Percentiles rank a stretch among this genome's conserved stretches.
These are phyloP conservation scores for Pollimyrus isidori DNA, from an alignment of 2,113 vertebrate species.

Conservation along the genomic window DNA sequence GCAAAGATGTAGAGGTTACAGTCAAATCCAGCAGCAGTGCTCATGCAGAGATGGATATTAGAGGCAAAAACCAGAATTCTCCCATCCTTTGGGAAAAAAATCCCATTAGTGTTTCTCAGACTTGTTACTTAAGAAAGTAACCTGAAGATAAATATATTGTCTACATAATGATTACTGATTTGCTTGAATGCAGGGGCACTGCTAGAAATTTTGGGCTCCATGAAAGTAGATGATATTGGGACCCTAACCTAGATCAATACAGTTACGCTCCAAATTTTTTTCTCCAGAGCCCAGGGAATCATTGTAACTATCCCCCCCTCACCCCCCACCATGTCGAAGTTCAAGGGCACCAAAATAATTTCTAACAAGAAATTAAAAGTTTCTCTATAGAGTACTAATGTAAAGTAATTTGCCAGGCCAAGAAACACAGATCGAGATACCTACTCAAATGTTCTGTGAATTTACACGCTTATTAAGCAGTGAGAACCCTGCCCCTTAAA, in stretches of 20 bases:
- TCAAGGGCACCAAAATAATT: not conserved
- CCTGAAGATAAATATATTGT: not conserved
- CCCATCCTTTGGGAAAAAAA: not conserved
- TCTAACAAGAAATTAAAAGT: not conserved
- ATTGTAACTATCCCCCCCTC: not conserved
- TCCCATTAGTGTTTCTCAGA: not conserved
- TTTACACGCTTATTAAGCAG: constrained; percentile 39
- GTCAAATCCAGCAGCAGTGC: not conserved
- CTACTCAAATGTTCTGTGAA: not conserved
- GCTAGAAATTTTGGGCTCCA: not conserved
- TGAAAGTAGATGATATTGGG: not conserved
- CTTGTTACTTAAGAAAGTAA: not conserved
- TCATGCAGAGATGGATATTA: not conserved
- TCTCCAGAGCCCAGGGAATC: not conserved
- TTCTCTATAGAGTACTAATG: not conserved
- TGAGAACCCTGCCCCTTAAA: not conserved
- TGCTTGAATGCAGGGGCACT: not conserved
- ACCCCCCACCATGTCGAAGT: not conserved
- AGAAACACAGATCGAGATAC: not conserved
- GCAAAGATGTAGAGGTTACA: not conserved
- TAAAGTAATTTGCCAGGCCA: not conserved
- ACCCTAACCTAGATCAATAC: not conserved
- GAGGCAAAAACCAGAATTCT: not conserved
- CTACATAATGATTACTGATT: not conserved
- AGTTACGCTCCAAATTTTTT: not conserved